These are phyloP conservation scores for Proisotoma minuta DNA, from an alignment of 2,888 invertebrate species.

Conservation along the genomic window DNA sequence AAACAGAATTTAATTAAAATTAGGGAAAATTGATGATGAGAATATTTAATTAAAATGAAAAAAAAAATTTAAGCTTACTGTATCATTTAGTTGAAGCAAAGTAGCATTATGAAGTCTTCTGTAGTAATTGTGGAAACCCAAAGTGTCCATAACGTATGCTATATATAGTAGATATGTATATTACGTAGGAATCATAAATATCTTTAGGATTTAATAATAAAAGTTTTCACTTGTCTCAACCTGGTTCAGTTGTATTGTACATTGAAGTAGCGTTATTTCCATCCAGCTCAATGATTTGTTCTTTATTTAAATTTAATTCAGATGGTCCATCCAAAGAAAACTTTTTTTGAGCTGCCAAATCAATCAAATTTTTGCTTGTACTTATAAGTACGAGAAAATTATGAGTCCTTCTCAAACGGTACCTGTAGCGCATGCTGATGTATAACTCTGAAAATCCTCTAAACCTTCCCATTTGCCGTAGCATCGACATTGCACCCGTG, in stretches of 20 bases:
- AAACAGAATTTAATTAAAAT: background rate
- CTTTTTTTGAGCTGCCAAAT: constrained; percentile 13
- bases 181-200: background rate
- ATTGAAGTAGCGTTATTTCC: background rate
- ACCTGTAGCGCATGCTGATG: constrained; percentile 1
- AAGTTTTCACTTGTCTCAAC: no score
- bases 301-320: constrained; percentile 23
- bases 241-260: constrained; percentile 10
- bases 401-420: no score
- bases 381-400: background rate
- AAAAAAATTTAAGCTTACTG: constrained; percentile 14
- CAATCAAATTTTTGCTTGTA: background rate
- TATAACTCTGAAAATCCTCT: constrained; percentile 25
- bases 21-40: background rate
- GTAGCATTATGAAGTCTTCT: constrained; percentile 29
- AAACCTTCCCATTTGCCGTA: constrained; percentile 34
- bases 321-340: constrained; percentile 25
- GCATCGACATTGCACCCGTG: constrained; percentile 26
- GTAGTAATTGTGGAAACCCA: constrained; percentile 34
- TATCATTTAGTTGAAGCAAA: constrained; percentile 26
- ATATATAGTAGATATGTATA: background rate
- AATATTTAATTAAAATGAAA: constrained; percentile 2
- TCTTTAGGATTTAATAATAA: no score
- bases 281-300: constrained; percentile 12
- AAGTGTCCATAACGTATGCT: constrained; percentile 28